Evolutionary conservation across 2,888 invertebrate species (phyloP).

Genomic region (Pammene aurita): DNA sequence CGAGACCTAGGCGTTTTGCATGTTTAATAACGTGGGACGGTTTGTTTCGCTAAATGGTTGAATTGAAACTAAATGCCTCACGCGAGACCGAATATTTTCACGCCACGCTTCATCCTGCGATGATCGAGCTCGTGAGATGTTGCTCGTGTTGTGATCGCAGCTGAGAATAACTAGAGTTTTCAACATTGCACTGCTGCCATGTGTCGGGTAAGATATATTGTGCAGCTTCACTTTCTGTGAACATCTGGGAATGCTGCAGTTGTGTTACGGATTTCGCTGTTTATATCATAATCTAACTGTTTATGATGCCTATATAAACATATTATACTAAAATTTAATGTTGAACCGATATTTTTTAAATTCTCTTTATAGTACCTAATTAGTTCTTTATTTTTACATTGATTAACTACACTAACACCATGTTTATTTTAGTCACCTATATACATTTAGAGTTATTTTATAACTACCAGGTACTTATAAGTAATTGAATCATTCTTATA

Average conservation of each 20-base stretch:
- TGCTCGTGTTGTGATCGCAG: conserved; percentile 8
- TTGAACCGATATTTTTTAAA: no score
- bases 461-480: no score
- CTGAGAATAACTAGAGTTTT: conserved; percentile 31
- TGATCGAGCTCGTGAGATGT: conserved; percentile 18
- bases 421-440: no score
- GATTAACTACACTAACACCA: no score
- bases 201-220: neutral
- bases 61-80: conserved; percentile 33
- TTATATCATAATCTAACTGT: no score
- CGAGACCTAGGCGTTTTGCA: conserved; percentile 38
- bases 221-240: neutral
- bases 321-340: no score
- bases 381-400: no score
- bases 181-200: conserved; percentile 21
- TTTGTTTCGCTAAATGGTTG: conserved; percentile 35
- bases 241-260: neutral
- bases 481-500: no score
- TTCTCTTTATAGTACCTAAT: no score
- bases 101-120: conserved; percentile 31
- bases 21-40: conserved; percentile 34
- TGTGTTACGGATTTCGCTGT: no score
- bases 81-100: conserved; percentile 40
- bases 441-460: no score
- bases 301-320: no score